phyloP scores from a whole-genome alignment of 1,140 invertebrate species.

The Frieseomelitta varia region DNA sequence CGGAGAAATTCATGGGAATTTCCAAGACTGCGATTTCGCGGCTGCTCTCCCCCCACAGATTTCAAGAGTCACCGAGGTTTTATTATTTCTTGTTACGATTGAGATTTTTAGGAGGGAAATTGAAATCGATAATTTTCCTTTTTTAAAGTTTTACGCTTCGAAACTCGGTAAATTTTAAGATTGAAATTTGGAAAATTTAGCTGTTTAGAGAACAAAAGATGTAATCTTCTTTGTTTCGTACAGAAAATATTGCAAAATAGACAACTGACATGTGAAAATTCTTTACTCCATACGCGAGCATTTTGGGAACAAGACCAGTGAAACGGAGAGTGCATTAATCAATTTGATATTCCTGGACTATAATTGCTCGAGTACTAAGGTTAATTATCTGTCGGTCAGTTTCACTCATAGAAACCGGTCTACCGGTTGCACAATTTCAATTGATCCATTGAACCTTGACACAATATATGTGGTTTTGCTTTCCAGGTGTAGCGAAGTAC shows the following conservation, averaged over 20 bases:
- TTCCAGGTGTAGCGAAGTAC: conserved; percentile 15
- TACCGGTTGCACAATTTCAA: conserved; percentile 31
- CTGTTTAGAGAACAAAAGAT: neutral
- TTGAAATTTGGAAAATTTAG: neutral
- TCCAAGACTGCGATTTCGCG: neutral
- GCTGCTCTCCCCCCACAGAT: neutral
- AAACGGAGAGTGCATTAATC: neutral
- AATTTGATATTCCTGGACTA: neutral
- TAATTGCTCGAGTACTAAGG: no score
- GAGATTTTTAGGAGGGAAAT: neutral
- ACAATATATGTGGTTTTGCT: conserved; percentile 30
- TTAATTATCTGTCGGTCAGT: neutral
- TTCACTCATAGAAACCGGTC: neutral
- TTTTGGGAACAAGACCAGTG: neutral
- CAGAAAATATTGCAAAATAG: no score
- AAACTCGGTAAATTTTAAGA: neutral
- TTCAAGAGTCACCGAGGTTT: neutral
- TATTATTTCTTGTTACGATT: neutral
- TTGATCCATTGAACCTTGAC: conserved; percentile 47
- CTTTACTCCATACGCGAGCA: neutral
- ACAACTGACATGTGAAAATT: neutral
- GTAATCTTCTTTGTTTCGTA: no score
- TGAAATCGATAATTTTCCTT: neutral
- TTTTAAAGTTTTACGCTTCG: no score
- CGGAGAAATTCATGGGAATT: conserved; percentile 40